Evolutionary conservation across 2,888 invertebrate genomes (phyloP), one percentile per base, ranked within the genome.

Genomic region (Chrysolina oricalcia): DNA sequence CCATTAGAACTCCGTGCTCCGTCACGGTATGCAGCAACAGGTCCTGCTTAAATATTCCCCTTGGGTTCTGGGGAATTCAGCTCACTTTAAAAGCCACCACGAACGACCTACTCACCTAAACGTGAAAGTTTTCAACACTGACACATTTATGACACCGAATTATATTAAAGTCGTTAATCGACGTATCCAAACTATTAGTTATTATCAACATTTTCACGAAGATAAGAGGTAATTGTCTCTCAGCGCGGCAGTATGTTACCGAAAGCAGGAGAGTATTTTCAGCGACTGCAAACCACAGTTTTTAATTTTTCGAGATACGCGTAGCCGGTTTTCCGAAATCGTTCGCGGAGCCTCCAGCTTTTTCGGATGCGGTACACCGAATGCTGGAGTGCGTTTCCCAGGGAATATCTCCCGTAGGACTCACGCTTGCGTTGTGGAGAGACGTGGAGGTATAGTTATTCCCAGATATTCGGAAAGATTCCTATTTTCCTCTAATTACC

Each of bases 351-450:
- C 27, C 50, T 67, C 27, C 35, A 27, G 67, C 35, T 50, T 48
- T 67, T 67, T 50, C 64, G 46, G 71, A 27, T 23, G 68, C 43
- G 66, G 13, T 27, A 74, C 66, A 43, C 15, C 62, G 59, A 75
- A 73, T 75, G 75, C 67, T 66, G 75, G 11, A 70, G 27, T 75
- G 66, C 72, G 70, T 69, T 65, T 75, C 75, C 75, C 75, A 70
- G 75, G 75, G 75, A 75, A 75, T 70, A 67, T 70, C 56, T 75
- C 75, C 72, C 66, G 75, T 70, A 69, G 66, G 75, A 72, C 23
- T 48, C 23, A 75, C 75, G 75, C 72, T 53, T 75, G 75, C 75
- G 75, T 72, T 48, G 68, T 53, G 41, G 27, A 46, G 53, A 62
- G 56, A 23, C 19, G 5, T n/a, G n/a, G n/a, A n/a, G 23, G 21